Evolutionary conservation across 2,797 vertebrate species (phyloP), one percentile per base, ranked within the genome.

Genomic region (Myoxocephalus aenaeus): DNA sequence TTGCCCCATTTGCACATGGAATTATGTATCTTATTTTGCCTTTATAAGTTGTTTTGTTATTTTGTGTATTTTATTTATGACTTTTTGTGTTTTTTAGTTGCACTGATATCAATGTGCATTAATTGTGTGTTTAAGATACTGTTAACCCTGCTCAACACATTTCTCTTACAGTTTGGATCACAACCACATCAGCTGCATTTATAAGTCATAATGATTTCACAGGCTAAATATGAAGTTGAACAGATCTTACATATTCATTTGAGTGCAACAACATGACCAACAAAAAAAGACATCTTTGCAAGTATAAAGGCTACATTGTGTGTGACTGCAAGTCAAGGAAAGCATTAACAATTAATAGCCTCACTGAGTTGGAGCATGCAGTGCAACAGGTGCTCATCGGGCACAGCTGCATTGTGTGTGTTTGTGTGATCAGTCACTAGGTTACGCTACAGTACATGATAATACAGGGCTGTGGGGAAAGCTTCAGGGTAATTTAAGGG

Each of bases 321-420:
- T 15, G 56, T 20, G 32, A 53, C 34, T 57, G 32, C 38, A 48
- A 51, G 58, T 38, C 42, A 79, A 70, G 71, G 77, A 84, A 81
- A 87, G 4, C 92, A 96, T 97, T 94, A 97, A 97, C 94, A 95
- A 96, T 97, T 96, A 89, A 97, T 91, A 84, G 82, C 82, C 84
- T 68, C 62, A 73, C 73, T 81, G 73, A 73, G 95, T 93, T 95
- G 58, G 65, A 96, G 83, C 92, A 89, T 87, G 94, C 88, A 76
- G 80, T 90, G 92, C 95, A 95, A 96, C 97, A 98, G 96, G 96
- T 97, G 95, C 92, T 95, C 91, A 86, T 94, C 89, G 91, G 69
- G 89, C 88, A 85, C 89, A 87, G 88, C 86, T 92, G 89, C 84
- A 75, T 57, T 80, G 80, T 75, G 80, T 75, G 79, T 82, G 70